These are phyloP conservation scores for Nephila pilipes DNA, from an alignment of 1,140 invertebrate genomes.

Conservation along the genomic window DNA sequence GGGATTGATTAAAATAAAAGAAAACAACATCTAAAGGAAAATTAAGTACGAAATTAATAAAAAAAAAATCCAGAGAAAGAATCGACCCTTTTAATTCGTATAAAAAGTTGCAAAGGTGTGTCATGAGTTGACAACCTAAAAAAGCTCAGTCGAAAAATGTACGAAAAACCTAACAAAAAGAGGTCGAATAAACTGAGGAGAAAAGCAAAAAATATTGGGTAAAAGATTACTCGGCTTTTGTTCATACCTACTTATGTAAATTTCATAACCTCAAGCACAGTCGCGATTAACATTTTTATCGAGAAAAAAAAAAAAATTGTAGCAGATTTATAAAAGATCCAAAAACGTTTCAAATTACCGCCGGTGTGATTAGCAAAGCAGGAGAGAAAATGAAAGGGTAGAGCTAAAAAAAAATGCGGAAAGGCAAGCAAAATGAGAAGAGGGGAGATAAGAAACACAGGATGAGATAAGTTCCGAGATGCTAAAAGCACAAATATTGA, in stretches of 20 bases:
- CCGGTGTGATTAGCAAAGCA: not conserved
- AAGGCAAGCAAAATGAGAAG: not conserved
- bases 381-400: not conserved
- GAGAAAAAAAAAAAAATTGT: not conserved
- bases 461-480: too few relatives aligned
- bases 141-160: not conserved
- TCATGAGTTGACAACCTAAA: not conserved
- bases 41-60: not conserved
- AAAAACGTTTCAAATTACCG: not conserved
- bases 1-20: too few relatives aligned
- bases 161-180: not conserved
- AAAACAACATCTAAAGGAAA: not conserved
- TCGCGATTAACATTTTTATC: not conserved
- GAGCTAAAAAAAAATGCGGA: not conserved
- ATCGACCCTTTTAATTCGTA: not conserved
- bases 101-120: not conserved
- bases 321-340: not conserved
- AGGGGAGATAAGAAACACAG: not conserved
- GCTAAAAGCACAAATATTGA: not conserved
- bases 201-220: not conserved
- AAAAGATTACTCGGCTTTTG: not conserved
- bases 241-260: conserved; percentile 13
- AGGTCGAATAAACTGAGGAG: not conserved
- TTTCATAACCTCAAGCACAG: not conserved
- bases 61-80: not conserved